These are phyloP conservation scores for Lochmaea capreae DNA, from an alignment of 2,888 invertebrate genomes.

Conservation along the genomic window DNA sequence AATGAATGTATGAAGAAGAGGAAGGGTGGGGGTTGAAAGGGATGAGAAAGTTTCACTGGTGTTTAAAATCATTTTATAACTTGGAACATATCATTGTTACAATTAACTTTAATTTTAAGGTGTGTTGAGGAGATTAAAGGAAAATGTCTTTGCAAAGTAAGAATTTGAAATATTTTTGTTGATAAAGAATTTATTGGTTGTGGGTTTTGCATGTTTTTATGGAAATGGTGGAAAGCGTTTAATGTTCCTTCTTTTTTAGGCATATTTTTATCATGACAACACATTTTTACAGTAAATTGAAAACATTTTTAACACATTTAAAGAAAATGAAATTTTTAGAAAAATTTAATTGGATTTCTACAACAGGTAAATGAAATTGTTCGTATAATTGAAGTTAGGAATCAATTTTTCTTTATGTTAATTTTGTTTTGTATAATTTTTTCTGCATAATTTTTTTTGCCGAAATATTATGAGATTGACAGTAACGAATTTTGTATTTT, in stretches of 20 bases:
- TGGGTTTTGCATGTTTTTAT: constrained; percentile 2
- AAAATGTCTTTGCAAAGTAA: constrained; percentile 30
- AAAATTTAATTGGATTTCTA: not conserved
- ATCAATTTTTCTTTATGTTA: not conserved
- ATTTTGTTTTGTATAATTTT: not conserved
- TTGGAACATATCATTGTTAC: not conserved
- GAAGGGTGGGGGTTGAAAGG: too few relatives aligned
- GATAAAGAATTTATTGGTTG: not conserved
- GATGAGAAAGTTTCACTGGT: constrained; percentile 1
- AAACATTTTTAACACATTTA: not conserved
- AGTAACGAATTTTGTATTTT: too few relatives aligned
- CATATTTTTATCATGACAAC: not conserved
- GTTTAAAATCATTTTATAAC: not conserved
- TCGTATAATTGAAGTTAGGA: not conserved
- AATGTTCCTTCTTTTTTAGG: not conserved
- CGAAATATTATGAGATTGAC: too few relatives aligned
- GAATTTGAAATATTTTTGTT: not conserved
- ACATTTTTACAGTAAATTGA: not conserved
- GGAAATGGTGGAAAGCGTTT: not conserved
- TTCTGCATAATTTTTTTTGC: not conserved
- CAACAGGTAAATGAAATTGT: not conserved
- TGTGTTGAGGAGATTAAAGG: constrained; percentile 24
- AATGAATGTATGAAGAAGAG: too few relatives aligned
- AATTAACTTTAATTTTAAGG: constrained; percentile 28
- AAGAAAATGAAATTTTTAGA: not conserved